A percentile compares a stretch with the other conserved stretches of the same genome.
Conservation (phyloP, 2,797 vertebrate species). For the Podarcis siculus region DNA sequence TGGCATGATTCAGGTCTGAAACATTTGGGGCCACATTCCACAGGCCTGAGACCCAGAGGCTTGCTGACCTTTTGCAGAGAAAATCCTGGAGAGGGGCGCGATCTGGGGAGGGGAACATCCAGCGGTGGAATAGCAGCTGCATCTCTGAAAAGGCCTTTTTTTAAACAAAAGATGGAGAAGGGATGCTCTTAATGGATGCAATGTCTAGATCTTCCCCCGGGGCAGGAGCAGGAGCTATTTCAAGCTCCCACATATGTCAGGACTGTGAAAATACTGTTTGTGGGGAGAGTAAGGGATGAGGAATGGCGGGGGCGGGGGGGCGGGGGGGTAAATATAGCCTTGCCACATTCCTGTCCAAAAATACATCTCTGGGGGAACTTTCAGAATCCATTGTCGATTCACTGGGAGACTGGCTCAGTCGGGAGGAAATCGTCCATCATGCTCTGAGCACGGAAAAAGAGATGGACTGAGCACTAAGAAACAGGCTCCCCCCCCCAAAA, state of each 20-base stretch:
- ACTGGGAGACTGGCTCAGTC: constrained; percentile 64
- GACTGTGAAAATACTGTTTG: constrained; percentile 66
- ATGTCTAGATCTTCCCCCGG: constrained; percentile 36
- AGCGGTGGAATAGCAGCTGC: constrained; percentile 10
- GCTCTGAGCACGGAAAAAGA: constrained; percentile 53
- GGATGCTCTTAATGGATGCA: constrained; percentile 44
- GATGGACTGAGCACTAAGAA: constrained; percentile 21
- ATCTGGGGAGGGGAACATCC: neutral
- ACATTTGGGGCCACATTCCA: neutral
- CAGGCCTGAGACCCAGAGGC: neutral
- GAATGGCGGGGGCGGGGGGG: constrained; percentile 35
- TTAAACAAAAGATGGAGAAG: constrained; percentile 22
- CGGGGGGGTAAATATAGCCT: constrained; percentile 59
- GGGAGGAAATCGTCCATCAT: constrained; percentile 51
- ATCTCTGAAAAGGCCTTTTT: constrained; percentile 38
- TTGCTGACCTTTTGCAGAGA: neutral
- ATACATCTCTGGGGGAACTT: constrained; percentile 64
- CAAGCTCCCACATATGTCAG: constrained; percentile 44
- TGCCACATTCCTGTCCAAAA: constrained; percentile 71
- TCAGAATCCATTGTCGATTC: constrained; percentile 70
- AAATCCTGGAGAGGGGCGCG: neutral
- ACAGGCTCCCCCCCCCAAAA: neutral
- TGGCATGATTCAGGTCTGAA: neutral
- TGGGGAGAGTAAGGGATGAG: constrained; percentile 54
- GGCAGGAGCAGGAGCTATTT: constrained; percentile 64